Conservation (phyloP, 2,113 vertebrate species). For the Nothoprocta perdicaria region DNA sequence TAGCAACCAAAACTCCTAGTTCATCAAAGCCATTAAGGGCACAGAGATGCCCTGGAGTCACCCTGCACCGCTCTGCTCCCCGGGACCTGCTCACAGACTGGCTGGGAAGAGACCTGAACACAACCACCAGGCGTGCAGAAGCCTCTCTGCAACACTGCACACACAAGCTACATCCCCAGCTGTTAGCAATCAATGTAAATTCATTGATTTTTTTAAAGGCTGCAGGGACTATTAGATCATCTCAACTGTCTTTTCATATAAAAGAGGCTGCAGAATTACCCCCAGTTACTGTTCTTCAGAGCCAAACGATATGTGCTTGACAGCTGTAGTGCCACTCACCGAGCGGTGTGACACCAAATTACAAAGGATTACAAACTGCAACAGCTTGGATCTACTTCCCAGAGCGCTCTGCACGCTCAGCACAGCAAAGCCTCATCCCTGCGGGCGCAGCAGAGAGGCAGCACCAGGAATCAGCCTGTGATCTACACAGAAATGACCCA, state of each 20-base stretch:
- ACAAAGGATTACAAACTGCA: not conserved
- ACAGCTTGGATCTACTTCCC: not conserved
- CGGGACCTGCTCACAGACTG: not conserved
- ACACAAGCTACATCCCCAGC: not conserved
- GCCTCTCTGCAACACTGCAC: not conserved
- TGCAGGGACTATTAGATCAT: not conserved
- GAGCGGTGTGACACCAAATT: rapidly evolving
- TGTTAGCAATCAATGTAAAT: not conserved
- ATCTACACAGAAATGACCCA: not conserved
- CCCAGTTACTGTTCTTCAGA: not conserved
- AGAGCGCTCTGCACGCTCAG: not conserved
- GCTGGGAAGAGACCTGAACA: not conserved
- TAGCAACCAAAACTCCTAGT: rapidly evolving
- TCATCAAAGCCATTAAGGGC: not conserved
- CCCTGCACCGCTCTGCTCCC: not conserved
- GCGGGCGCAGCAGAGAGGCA: not conserved
- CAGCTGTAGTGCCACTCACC: not conserved
- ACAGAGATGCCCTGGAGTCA: too few relatives aligned
- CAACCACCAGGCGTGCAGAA: not conserved
- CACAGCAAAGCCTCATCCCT: not conserved
- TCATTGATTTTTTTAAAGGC: not conserved
- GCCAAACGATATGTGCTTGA: not conserved
- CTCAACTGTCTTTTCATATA: not conserved
- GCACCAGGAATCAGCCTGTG: not conserved
- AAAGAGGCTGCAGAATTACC: not conserved